phyloP scores from a whole-genome alignment of 2,113 vertebrate species.

The Spea bombifrons region DNA sequence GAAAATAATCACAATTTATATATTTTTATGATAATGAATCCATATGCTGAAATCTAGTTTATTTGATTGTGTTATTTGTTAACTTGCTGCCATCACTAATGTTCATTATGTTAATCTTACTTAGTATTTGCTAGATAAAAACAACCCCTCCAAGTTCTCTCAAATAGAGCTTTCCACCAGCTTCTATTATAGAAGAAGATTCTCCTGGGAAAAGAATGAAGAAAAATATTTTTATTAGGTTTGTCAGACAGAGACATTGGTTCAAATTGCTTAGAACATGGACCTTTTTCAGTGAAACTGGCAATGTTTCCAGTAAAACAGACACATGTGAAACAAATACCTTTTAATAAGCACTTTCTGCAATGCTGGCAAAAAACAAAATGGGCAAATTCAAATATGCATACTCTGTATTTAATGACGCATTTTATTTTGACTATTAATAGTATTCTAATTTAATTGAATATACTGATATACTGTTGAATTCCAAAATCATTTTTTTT shows the following conservation, averaged over 20 bases:
- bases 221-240: background rate
- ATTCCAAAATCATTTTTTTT: background rate
- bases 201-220: background rate
- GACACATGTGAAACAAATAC: background rate
- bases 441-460: background rate
- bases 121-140: background rate
- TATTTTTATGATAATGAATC: background rate
- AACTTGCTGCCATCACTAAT: background rate
- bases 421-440: too few relatives aligned
- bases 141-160: background rate
- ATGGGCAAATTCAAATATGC: too few relatives aligned
- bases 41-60: background rate
- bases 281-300: background rate
- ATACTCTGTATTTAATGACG: too few relatives aligned
- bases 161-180: background rate
- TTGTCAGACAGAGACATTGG: background rate
- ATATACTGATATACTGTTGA: background rate
- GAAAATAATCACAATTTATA: background rate
- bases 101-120: background rate
- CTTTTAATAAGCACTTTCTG: background rate
- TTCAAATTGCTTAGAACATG: background rate
- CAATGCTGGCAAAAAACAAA: background rate
- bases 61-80: background rate
- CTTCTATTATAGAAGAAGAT: background rate
- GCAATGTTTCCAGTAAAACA: background rate